A percentile compares a stretch with the other conserved stretches of the same genome.
phyloP scores from a whole-genome alignment of 2,888 invertebrate genomes.

The Pemphredon lugubris region DNA sequence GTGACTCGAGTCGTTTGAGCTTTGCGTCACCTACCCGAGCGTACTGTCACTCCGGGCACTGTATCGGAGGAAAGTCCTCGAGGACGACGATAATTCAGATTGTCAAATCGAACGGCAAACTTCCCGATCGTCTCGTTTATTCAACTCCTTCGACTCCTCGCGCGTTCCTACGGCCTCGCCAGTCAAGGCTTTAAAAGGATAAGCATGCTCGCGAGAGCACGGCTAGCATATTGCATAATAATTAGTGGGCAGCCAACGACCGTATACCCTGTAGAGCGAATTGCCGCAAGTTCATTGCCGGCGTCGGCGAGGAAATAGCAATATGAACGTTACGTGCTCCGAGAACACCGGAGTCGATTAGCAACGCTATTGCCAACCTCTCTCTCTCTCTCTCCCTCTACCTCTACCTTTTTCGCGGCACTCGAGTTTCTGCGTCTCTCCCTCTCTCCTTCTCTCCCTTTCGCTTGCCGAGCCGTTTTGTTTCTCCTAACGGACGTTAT shows the following conservation, averaged over 20 bases:
- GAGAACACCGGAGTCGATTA: constrained; percentile 62
- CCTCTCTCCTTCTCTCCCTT: constrained; percentile 10
- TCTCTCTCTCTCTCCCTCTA: constrained; percentile 3
- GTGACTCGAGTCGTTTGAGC: neutral
- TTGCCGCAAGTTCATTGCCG: constrained; percentile 75
- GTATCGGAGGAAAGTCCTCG: neutral
- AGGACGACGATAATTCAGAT: constrained; percentile 1
- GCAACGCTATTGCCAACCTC: constrained; percentile 54
- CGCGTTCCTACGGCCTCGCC: constrained; percentile 22
- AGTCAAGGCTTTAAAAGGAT: constrained; percentile 67
- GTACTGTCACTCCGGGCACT: neutral
- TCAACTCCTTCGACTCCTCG: constrained; percentile 40
- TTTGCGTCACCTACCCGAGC: neutral
- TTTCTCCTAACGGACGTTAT: constrained; percentile 17
- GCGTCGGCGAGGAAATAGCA: constrained; percentile 71
- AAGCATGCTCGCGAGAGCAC: constrained; percentile 68
- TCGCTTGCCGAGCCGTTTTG: constrained; percentile 1
- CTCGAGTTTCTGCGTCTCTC: neutral
- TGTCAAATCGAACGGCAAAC: neutral
- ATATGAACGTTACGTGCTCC: constrained; percentile 66
- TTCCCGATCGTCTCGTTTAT: constrained; percentile 19
- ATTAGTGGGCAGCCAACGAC: constrained; percentile 70
- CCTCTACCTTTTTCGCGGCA: no score
- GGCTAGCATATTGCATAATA: constrained; percentile 73
- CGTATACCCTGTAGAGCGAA: constrained; percentile 57